phyloP scores from a whole-genome alignment of 2,797 vertebrate species.

The Acanthornis magna region DNA sequence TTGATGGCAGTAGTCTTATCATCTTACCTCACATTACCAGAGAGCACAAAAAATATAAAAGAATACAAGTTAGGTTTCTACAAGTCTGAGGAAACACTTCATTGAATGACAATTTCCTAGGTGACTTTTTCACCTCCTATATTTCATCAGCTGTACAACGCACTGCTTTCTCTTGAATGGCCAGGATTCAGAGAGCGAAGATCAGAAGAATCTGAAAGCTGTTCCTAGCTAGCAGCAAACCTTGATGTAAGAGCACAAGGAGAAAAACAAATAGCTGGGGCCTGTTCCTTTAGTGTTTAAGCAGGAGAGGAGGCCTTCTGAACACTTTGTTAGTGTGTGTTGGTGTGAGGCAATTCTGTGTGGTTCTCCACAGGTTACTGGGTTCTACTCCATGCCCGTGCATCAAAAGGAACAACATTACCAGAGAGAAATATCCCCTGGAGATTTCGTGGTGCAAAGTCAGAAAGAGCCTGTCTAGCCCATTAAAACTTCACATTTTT shows the following conservation, averaged over 20 bases:
- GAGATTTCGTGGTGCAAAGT: not conserved
- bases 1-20: not conserved
- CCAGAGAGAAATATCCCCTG: not conserved
- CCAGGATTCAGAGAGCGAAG: not conserved
- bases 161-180: no score
- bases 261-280: not conserved
- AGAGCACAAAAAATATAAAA: slow-evolving; percentile 25
- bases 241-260: not conserved
- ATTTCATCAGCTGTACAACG: not conserved
- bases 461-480: not conserved
- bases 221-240: not conserved
- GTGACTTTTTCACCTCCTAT: not conserved
- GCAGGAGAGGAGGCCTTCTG: not conserved
- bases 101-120: slow-evolving; percentile 43
- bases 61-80: slow-evolving; percentile 34
- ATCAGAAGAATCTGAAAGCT: not conserved
- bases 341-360: not conserved
- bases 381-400: not conserved
- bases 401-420: not conserved
- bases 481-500: not conserved
- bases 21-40: slow-evolving; percentile 28
- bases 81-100: slow-evolving; percentile 46
- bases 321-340: not conserved
- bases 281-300: not conserved
- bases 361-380: not conserved